Evolutionary conservation across 1,140 invertebrate genomes (phyloP).

Genomic region (Drosophila saltans): DNA sequence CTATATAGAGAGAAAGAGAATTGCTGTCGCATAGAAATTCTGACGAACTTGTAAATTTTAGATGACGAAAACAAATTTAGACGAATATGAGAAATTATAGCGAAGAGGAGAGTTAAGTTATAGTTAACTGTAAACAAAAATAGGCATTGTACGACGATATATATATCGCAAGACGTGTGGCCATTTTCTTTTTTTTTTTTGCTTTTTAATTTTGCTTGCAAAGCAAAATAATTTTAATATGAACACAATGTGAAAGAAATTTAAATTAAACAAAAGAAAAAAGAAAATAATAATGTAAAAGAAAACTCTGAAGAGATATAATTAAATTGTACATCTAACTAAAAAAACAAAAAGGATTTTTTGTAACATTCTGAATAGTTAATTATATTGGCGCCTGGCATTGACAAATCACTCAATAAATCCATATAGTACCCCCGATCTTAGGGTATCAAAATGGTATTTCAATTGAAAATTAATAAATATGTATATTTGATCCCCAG

Average conservation of each 20-base stretch:
- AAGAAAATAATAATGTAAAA: not conserved
- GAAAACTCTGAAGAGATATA: not conserved
- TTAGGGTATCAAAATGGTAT: not conserved
- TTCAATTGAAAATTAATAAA: not conserved
- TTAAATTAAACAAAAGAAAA: slow-evolving; percentile 18
- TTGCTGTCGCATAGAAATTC: slow-evolving; percentile 68
- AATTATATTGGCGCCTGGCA: slow-evolving; percentile 47
- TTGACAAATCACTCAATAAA: slow-evolving; percentile 69
- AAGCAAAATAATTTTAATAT: slow-evolving; percentile 60
- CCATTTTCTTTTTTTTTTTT: slow-evolving; percentile 56
- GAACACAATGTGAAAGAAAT: slow-evolving; percentile 32
- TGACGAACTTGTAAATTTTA: slow-evolving; percentile 63
- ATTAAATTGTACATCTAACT: not conserved
- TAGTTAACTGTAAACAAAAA: slow-evolving; percentile 12
- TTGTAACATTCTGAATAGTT: slow-evolving; percentile 24
- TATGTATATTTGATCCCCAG: not conserved
- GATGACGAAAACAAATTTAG: slow-evolving; percentile 25
- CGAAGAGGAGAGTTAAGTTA: slow-evolving; percentile 20
- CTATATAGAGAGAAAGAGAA: slow-evolving; percentile 19
- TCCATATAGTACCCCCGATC: not conserved
- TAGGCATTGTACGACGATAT: slow-evolving; percentile 36
- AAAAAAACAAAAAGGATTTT: not conserved
- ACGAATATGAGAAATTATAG: slow-evolving; percentile 32
- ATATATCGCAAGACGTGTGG: slow-evolving; percentile 31
- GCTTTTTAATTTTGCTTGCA: slow-evolving; percentile 47